These are phyloP conservation scores for Artibeus jamaicensis DNA, from an alignment of 2,797 vertebrate species.

Conservation along the genomic window DNA sequence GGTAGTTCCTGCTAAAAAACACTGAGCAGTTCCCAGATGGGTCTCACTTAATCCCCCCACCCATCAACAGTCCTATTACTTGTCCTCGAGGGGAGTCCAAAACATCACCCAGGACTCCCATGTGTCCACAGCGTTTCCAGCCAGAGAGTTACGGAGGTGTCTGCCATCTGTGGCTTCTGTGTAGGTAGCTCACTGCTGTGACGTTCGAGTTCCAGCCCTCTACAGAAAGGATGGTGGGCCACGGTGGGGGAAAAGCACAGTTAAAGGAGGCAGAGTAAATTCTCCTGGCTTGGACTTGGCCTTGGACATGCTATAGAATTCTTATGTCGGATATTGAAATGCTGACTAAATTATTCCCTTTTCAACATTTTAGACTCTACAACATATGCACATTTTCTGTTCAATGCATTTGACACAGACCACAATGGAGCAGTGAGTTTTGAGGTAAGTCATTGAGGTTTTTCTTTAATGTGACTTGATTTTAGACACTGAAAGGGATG, in stretches of 20 bases:
- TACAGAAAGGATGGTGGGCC: background rate
- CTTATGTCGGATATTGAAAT: background rate
- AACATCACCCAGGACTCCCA: background rate
- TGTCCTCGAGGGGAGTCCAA: accelerated
- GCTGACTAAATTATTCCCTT: slow-evolving; percentile 1
- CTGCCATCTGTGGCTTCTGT: background rate
- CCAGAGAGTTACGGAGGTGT: background rate
- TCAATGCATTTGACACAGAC: slow-evolving; percentile 98
- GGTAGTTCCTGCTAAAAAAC: background rate
- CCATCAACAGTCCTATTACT: background rate
- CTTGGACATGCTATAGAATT: too few relatives aligned
- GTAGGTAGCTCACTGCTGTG: background rate
- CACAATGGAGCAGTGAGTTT: slow-evolving; percentile 99
- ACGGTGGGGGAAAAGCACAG: background rate
- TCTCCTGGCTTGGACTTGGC: background rate
- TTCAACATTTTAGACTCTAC: slow-evolving; percentile 91
- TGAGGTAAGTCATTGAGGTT: slow-evolving; percentile 88
- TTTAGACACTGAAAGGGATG: background rate
- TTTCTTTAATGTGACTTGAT: background rate
- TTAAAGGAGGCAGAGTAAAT: background rate
- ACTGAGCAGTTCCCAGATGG: background rate
- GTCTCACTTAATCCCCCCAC: background rate
- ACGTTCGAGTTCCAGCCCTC: background rate
- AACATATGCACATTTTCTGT: slow-evolving; percentile 98
- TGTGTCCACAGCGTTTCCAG: background rate